Conservation (phyloP, 2,888 invertebrate species). For the Chloromyia formosa region DNA sequence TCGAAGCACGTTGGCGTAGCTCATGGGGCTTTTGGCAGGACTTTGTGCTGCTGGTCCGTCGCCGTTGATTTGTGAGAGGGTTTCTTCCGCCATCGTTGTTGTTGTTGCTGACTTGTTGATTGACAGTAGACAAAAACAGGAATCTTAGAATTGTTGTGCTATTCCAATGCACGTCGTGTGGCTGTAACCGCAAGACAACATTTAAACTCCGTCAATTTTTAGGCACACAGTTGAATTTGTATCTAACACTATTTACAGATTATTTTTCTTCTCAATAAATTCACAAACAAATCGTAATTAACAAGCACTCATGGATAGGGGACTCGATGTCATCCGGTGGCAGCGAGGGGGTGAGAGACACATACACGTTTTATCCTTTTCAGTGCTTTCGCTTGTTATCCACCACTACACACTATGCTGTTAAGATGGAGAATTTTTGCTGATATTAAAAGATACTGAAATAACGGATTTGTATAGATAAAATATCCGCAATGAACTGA, state of each 20-base stretch:
- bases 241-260: too few relatives aligned
- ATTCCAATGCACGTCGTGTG: too few relatives aligned
- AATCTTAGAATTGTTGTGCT: too few relatives aligned
- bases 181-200: too few relatives aligned
- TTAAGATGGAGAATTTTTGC: slow-evolving; percentile 35
- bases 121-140: too few relatives aligned
- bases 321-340: slow-evolving; percentile 12
- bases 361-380: too few relatives aligned
- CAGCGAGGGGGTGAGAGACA: too few relatives aligned
- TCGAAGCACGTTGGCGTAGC: slow-evolving; percentile 9
- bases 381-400: not conserved
- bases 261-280: not conserved
- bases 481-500: slow-evolving; percentile 26
- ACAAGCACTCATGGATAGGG: slow-evolving; percentile 15
- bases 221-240: too few relatives aligned
- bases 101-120: too few relatives aligned
- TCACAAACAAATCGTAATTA: not conserved
- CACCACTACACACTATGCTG: slow-evolving; percentile 32
- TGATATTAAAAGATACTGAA: slow-evolving; percentile 10
- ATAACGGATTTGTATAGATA: slow-evolving; percentile 30
- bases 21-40: not conserved
- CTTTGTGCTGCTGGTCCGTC: not conserved
- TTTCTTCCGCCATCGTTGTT: slow-evolving; percentile 36
- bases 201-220: too few relatives aligned
- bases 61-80: not conserved